phyloP scores from a whole-genome alignment of 2,113 vertebrate species.

The Heterotis niloticus region DNA sequence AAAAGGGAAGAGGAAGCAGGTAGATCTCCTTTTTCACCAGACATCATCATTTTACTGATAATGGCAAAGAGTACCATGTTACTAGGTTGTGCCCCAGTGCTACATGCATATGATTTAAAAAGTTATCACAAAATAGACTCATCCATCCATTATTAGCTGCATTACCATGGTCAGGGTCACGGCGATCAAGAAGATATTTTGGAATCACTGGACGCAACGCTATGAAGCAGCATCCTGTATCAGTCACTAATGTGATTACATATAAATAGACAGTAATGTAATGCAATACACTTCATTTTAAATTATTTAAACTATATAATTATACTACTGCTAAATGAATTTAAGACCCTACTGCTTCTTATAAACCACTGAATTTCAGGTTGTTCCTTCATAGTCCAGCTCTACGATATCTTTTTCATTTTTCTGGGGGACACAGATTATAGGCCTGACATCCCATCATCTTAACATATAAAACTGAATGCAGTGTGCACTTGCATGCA shows the following conservation, averaged over 20 bases:
- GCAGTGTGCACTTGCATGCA: not conserved
- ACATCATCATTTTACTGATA: not conserved
- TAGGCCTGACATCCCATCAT: not conserved
- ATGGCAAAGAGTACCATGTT: not conserved
- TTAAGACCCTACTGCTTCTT: not conserved
- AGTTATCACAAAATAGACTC: not conserved
- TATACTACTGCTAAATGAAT: no score
- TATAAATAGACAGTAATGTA: no score
- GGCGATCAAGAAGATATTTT: not conserved
- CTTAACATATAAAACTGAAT: not conserved
- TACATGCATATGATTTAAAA: not conserved
- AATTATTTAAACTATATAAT: no score
- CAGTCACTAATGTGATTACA: not conserved
- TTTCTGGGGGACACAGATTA: conserved; percentile 2
- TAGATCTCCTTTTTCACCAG: conserved; percentile 12
- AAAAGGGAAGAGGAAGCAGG: conserved; percentile 20
- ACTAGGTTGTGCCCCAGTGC: not conserved
- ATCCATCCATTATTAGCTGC: not conserved
- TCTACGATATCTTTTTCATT: not conserved
- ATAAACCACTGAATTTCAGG: not conserved
- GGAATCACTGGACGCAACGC: not conserved
- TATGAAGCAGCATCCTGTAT: not conserved
- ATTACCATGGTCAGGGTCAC: not conserved
- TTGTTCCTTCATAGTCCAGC: not conserved
- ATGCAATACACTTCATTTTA: no score